Evolutionary conservation across 2,888 invertebrate species (phyloP), one percentile per base, ranked within the genome.

Genomic region (Drosophila putrida): DNA sequence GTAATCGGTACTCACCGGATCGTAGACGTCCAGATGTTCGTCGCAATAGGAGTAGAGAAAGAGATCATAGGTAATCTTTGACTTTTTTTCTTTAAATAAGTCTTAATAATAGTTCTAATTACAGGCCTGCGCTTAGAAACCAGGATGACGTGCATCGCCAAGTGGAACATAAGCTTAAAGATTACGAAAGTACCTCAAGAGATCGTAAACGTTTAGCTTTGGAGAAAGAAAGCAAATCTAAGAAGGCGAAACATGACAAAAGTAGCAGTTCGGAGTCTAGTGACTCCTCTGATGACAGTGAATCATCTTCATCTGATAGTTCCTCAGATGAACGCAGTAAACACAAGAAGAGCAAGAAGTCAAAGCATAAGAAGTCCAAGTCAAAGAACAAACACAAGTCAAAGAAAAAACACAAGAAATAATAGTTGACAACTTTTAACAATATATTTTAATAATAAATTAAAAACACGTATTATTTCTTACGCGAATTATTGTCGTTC

Each of bases 261-360:
- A 71, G 67, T 36, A 87, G 68, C 38, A 86, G 71, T 41, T 77
- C 80, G 0, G 78, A 78, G 9, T 67, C 75, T 1, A 75, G 67
- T 35, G 47, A 67, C 2, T 65, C 82, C 4, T 79, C 53, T 20
- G 55, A 69, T 11, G 73, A 77, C 8, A 59, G 67, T 53, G 72
- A 83, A 11, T 71, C 80, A 6, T 54, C 79, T 0, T 57, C 71
- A 5, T 75, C 86, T 1, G 58, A 71, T 2, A 84, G 79, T 15
- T 84, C 82, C 0, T 81, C 88, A 0, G 82, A 89, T 15, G 75
- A 87, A 11, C 78, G 75, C 9, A 87, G 71, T 15, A 90, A 88
- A 38, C 78, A 72, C 4, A 90, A 81, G 25, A 90, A 75, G 25
- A 70, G 51, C 25, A 82, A 80, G 44, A 89, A 84, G 20, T 69